phyloP scores from a whole-genome alignment of 2,888 invertebrate species.

The Amphimallon solstitiale region DNA sequence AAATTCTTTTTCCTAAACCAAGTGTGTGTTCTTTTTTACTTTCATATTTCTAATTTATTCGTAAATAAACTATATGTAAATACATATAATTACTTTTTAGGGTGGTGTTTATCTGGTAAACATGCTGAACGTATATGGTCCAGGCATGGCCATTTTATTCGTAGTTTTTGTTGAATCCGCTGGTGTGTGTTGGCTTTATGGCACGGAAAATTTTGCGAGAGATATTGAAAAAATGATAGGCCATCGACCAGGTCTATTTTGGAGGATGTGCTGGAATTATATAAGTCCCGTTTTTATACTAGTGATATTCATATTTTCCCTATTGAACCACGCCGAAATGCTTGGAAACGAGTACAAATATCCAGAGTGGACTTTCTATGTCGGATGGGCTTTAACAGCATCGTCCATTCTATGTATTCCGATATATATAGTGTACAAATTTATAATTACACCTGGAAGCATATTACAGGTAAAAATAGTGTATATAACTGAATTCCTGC shows the following conservation, averaged over 20 bases:
- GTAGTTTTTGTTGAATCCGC: slow-evolving; percentile 92
- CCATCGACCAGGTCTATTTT: slow-evolving; percentile 78
- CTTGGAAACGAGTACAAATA: slow-evolving; percentile 78
- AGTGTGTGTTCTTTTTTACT: too few relatives aligned
- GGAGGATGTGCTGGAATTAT: slow-evolving; percentile 87
- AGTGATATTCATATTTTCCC: slow-evolving; percentile 86
- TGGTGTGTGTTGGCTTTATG: slow-evolving; percentile 91
- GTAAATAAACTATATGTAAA: too few relatives aligned
- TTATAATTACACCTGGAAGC: slow-evolving; percentile 75
- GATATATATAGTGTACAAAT: slow-evolving; percentile 82
- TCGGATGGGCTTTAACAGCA: slow-evolving; percentile 85
- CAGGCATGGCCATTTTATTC: slow-evolving; percentile 86
- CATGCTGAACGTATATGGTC: slow-evolving; percentile 87
- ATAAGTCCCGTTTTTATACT: slow-evolving; percentile 87
- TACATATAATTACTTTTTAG: slow-evolving; percentile 62
- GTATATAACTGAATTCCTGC: neutral
- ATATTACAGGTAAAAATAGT: slow-evolving; percentile 62
- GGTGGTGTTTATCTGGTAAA: slow-evolving; percentile 90
- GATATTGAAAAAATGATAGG: slow-evolving; percentile 89
- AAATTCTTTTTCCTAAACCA: too few relatives aligned
- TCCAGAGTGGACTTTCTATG: slow-evolving; percentile 82
- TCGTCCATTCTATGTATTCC: slow-evolving; percentile 90
- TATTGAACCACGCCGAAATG: slow-evolving; percentile 84
- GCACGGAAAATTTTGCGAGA: slow-evolving; percentile 80
- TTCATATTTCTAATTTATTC: too few relatives aligned